A percentile compares a stretch with the other conserved stretches of the same genome.
Evolutionary conservation across 2,113 vertebrate species (phyloP).

Genomic region (Tetrax tetrax): DNA sequence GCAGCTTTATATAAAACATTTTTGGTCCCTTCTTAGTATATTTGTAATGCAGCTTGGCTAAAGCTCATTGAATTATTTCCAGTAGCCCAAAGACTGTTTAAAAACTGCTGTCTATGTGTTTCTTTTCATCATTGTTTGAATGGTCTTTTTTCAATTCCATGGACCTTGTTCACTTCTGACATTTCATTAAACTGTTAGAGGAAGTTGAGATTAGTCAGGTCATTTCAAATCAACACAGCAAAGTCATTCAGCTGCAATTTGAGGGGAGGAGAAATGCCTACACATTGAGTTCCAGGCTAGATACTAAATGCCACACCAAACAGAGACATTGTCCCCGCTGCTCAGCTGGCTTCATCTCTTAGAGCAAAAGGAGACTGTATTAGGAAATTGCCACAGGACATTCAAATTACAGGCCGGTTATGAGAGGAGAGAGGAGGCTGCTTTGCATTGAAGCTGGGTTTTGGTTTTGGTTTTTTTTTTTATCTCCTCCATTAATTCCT

Average conservation of each 20-base stretch:
- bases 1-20: neutral
- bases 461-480: neutral
- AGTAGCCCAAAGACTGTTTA: slow-evolving; percentile 31
- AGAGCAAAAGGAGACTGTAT: neutral
- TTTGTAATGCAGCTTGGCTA: slow-evolving; percentile 44
- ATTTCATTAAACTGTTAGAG: slow-evolving; percentile 66
- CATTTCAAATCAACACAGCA: slow-evolving; percentile 53
- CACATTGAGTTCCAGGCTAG: neutral
- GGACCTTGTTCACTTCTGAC: slow-evolving; percentile 54
- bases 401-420: neutral
- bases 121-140: slow-evolving; percentile 67
- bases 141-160: slow-evolving; percentile 39
- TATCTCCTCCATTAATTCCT: neutral
- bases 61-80: slow-evolving; percentile 57
- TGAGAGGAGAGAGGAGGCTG: neutral
- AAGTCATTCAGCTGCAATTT: slow-evolving; percentile 49
- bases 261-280: slow-evolving; percentile 11
- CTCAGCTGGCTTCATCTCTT: neutral
- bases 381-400: neutral
- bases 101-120: slow-evolving; percentile 66
- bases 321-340: neutral
- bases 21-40: neutral
- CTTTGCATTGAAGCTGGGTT: neutral
- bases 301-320: slow-evolving; percentile 9
- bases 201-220: slow-evolving; percentile 66